Base-by-base conservation (phyloP, 2,888 invertebrate genomes). In the Sarcophaga rosellei region DNA sequence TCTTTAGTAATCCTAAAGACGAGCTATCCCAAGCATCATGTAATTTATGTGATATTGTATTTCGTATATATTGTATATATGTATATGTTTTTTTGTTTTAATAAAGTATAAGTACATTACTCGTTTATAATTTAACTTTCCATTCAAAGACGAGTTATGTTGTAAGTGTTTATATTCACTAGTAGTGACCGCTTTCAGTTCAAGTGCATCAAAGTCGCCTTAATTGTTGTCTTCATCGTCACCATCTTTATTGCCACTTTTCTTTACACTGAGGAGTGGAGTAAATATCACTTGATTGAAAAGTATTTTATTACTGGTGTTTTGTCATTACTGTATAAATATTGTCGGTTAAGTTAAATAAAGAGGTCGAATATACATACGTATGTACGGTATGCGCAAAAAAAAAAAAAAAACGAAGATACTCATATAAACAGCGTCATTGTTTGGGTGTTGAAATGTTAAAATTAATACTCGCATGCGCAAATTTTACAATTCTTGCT, bases 141-240 rank as follows among this genome's bases (percentile, higher is more conserved):
- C 74, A 69, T 83, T 82, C 77, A 73, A 82, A 82, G 72, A 77
- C 23, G 17, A 45, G 25, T 68, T 78, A 45, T 69, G 63, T 45
- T 62, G 70, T 61, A 77, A 61, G 21, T 72, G 57, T 73, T 83
- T 70, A 74, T 70, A 53, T 53, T 12, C 17, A 53, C 44, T 74
- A 63, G 62, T 20, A 63, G 77, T 74, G 78, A 79, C 66, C 35
- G 77, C 78, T 69, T 68, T 83, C 63, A 78, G 74, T 83, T 79
- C 78, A 84, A 79, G 83, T 75, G 78, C 69, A 78, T 63, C 17
- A 11, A 17, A 45, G 63, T 53, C 47, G 47, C 35, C 35, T 35
- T 35, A 35, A 10, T 35, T 35, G 35, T 35, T 8, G 8, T 35
- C 10, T 35, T 21, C 59, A 66, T 47, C 17, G 12, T 17, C 25